phyloP scores from a whole-genome alignment of 2,888 invertebrate species.

The Keiferia lycopersicella region DNA sequence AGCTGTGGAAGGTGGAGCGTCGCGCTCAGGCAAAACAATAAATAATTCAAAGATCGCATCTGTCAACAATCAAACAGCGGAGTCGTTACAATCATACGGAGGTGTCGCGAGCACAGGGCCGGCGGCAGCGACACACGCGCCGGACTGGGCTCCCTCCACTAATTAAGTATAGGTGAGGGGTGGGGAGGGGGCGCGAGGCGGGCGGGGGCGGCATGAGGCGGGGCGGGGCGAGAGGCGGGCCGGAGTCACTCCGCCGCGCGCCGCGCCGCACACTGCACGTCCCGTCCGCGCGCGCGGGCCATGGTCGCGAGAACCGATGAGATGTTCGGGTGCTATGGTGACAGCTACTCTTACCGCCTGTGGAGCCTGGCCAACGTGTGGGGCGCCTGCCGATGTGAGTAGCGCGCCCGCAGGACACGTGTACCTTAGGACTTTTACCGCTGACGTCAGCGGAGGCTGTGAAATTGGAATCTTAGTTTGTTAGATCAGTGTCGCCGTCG shows the following conservation, averaged over 20 bases:
- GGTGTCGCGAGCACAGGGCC: constrained; percentile 41
- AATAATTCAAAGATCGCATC: constrained; percentile 41
- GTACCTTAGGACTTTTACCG: constrained; percentile 47
- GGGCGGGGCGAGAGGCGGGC: constrained; percentile 45
- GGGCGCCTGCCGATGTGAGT: constrained; percentile 89
- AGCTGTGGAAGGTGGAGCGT: constrained; percentile 65
- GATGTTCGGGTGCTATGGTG: constrained; percentile 87
- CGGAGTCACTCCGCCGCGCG: constrained; percentile 51
- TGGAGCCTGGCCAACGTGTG: constrained; percentile 89
- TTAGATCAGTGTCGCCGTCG: constrained; percentile 31
- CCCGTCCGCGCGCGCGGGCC: constrained; percentile 79
- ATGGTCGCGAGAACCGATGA: constrained; percentile 91
- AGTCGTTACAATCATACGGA: constrained; percentile 28
- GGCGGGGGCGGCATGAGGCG: constrained; percentile 40
- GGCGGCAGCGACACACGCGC: constrained; percentile 36
- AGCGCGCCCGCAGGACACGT: constrained; percentile 51
- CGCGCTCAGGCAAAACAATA: constrained; percentile 47
- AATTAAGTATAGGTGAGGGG: constrained; percentile 71
- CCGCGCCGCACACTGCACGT: constrained; percentile 67
- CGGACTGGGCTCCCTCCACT: constrained; percentile 59
- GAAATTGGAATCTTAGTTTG: constrained; percentile 35
- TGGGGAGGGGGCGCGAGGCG: constrained; percentile 37
- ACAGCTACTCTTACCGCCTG: constrained; percentile 88
- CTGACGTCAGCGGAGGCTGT: constrained; percentile 65
- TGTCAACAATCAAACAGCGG: not conserved